Evolutionary conservation across 2,113 vertebrate genomes (phyloP), one percentile per base, ranked within the genome.

Genomic region (Phyllostomus discolor): DNA sequence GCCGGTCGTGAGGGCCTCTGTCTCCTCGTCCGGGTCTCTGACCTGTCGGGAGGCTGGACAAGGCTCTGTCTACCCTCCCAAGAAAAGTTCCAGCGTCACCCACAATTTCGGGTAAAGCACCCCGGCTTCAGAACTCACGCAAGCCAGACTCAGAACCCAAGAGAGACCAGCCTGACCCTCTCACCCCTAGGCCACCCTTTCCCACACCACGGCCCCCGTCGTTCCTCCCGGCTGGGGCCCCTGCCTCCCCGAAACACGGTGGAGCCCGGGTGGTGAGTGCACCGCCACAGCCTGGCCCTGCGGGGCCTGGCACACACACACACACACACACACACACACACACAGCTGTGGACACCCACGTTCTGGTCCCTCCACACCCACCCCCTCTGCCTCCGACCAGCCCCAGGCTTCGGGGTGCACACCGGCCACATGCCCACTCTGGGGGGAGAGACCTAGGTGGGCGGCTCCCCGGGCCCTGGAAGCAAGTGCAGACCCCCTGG

Each of bases 41-140:
- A 26, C 0, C 43, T 2, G 0, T 62, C n/a, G 16, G 24, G n/a
- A 48, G 12, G 35, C 26, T 0, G 3, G 28, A 12, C 2, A 7
- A 62, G 57, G 48, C 10, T 79, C 43, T 54, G 1, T 3, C 43
- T 5, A 5, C n/a, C 38, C 17, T 2, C 9, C 78, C n/a, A 16
- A 35, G 69, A 52, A 24, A 38, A 15, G 64, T 3, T 33, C 5
- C 62, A 0, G 0, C 2, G 5, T 33, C 1, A 19, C 38, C 43
- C 24, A 4, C 1, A 1, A 7, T 7, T 9, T 52, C 11, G 48
- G 19, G n/a, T 7, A 2, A 41, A 31, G 73, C 11, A 12, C 22
- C 46, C 5, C 12, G 28, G n/a, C 69, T 38, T 35, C n/a, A 14
- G 54, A 22, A 38, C 8, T n/a, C 38, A 67, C 16, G 31, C 16